A percentile compares a stretch with the other conserved stretches of the same genome.
Conservation (phyloP, 2,113 vertebrate genomes). For the Panurus biarmicus region DNA sequence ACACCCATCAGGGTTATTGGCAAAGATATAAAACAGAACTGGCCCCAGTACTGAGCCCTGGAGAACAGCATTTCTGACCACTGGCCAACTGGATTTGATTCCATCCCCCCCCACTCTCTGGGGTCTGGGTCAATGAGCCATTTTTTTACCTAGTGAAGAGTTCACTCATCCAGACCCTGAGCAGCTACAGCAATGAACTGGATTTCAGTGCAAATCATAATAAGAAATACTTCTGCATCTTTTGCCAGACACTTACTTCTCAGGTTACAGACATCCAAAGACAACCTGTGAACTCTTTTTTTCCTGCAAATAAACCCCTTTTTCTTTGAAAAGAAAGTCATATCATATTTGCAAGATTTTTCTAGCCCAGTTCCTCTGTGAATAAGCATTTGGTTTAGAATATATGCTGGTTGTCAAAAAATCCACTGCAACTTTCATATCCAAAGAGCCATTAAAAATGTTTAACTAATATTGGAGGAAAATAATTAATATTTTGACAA, state of each 20-base stretch:
- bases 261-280: neutral
- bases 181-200: neutral
- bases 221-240: neutral
- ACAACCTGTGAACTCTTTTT: neutral
- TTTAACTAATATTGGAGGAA: neutral
- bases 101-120: neutral
- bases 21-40: neutral
- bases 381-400: neutral
- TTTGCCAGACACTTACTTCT: neutral
- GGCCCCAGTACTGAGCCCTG: neutral
- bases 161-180: neutral
- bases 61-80: neutral
- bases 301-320: neutral
- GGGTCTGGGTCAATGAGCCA: rapidly evolving
- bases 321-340: neutral
- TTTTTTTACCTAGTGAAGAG: rapidly evolving
- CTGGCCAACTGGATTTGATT: rapidly evolving
- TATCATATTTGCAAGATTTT: neutral
- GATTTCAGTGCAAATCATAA: neutral
- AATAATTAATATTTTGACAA: neutral
- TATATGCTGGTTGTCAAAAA: neutral
- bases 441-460: neutral
- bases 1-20: rapidly evolving
- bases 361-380: neutral
- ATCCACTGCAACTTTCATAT: neutral